These are phyloP conservation scores for Sanderia malayensis DNA, from an alignment of 30 jellyfish, hydroid and myxozoan species.

Conservation along the genomic window DNA sequence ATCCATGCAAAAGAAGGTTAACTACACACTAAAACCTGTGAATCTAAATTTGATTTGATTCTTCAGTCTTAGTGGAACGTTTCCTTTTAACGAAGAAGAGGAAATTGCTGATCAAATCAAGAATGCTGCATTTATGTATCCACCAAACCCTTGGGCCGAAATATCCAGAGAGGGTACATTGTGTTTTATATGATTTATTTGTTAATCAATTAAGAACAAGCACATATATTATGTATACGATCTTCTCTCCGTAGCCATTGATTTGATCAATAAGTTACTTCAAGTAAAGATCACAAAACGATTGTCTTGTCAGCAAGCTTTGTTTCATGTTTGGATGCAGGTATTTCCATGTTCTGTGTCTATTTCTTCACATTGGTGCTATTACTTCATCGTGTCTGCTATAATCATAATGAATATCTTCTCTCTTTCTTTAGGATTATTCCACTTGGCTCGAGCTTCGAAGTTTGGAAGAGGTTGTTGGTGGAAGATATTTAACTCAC, in stretches of 20 bases:
- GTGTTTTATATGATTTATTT: no score
- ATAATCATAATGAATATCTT: no score
- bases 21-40: no score
- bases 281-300: slow-evolving; percentile 90
- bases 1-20: no score
- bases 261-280: slow-evolving; percentile 73
- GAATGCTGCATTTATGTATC: slow-evolving; percentile 98
- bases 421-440: slow-evolving; percentile 78
- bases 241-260: slow-evolving; percentile 73
- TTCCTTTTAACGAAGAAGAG: slow-evolving; percentile 98
- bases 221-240: no score
- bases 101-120: slow-evolving; percentile 96
- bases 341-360: no score
- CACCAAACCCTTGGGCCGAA: slow-evolving; percentile 99
- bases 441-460: slow-evolving; percentile 89
- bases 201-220: no score
- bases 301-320: slow-evolving; percentile 90
- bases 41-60: no score
- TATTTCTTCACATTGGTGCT: no score
- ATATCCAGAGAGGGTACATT: slow-evolving; percentile 83
- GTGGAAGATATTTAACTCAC: slow-evolving; percentile 88
- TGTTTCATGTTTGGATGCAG: slow-evolving; percentile 98
- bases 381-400: no score
- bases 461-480: slow-evolving; percentile 85
- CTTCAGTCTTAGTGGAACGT: slow-evolving; percentile 99